phyloP scores from a whole-genome alignment of 2,113 vertebrate genomes.

The Cephalopholis sonnerati region DNA sequence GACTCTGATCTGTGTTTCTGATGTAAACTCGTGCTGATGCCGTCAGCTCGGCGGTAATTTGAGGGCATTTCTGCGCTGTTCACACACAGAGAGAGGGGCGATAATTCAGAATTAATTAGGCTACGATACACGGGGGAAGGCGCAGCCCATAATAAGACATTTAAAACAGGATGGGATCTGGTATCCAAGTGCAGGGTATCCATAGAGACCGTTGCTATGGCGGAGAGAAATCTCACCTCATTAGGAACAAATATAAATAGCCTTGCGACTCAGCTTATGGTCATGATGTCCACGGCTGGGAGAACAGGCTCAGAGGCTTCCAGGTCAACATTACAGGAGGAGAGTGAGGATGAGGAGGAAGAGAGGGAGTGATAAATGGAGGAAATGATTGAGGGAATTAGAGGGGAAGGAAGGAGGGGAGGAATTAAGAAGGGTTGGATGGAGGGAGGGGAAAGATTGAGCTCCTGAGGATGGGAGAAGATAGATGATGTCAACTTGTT shows the following conservation, averaged over 20 bases:
- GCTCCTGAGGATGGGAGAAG: slow-evolving; percentile 39
- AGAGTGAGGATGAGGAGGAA: slow-evolving; percentile 41
- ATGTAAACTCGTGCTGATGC: slow-evolving; percentile 36
- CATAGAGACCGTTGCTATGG: slow-evolving; percentile 86
- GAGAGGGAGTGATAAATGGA: slow-evolving; percentile 47
- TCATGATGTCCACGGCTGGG: slow-evolving; percentile 73
- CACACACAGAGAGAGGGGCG: slow-evolving; percentile 41
- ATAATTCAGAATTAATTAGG: slow-evolving; percentile 80
- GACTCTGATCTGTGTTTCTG: slow-evolving; percentile 22
- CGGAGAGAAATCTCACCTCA: slow-evolving; percentile 83
- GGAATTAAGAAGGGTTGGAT: slow-evolving; percentile 10
- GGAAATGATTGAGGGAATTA: slow-evolving; percentile 52
- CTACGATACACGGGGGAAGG: slow-evolving; percentile 66
- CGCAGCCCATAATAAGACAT: slow-evolving; percentile 81
- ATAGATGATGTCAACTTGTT: slow-evolving; percentile 30
- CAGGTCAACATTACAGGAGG: slow-evolving; percentile 64
- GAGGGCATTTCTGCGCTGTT: slow-evolving; percentile 53
- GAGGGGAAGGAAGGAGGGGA: slow-evolving; percentile 18
- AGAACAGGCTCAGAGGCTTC: slow-evolving; percentile 65
- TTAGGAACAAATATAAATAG: slow-evolving; percentile 86
- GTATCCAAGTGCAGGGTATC: slow-evolving; percentile 84
- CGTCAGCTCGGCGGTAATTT: slow-evolving; percentile 36
- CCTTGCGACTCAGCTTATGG: slow-evolving; percentile 76
- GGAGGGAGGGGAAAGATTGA: slow-evolving; percentile 26
- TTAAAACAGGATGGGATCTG: slow-evolving; percentile 79